phyloP scores from a whole-genome alignment of 2,888 invertebrate genomes.

The Pemphredon lugubris region DNA sequence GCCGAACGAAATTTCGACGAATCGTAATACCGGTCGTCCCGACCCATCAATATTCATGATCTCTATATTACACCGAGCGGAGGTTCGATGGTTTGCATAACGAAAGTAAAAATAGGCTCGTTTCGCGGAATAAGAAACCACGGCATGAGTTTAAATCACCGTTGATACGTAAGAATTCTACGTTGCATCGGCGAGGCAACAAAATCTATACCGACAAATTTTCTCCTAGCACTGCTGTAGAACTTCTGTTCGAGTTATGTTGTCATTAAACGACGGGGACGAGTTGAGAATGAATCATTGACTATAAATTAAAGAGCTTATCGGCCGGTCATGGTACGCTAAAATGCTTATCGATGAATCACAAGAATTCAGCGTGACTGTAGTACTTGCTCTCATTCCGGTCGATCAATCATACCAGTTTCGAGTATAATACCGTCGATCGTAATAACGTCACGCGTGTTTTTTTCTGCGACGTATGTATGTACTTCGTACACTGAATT shows the following conservation, averaged over 20 bases:
- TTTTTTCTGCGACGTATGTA: conserved; percentile 4
- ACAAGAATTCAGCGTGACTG: conserved; percentile 42
- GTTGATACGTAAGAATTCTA: background rate
- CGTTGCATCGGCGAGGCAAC: background rate
- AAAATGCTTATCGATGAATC: conserved; percentile 48
- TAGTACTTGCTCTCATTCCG: conserved; percentile 31
- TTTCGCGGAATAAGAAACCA: conserved; percentile 3
- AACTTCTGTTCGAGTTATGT: too few species aligned
- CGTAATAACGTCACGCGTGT: conserved; percentile 24
- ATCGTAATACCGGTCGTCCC: conserved; percentile 28
- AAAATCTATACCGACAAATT: too few species aligned
- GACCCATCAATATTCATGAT: conserved; percentile 44
- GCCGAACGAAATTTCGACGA: conserved; percentile 19
- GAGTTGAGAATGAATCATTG: conserved; percentile 29
- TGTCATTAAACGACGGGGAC: conserved; percentile 13
- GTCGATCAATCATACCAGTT: conserved; percentile 47
- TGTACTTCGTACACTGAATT: background rate
- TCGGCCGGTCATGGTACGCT: conserved; percentile 26
- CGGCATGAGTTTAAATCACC: conserved; percentile 13
- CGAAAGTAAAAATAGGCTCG: conserved; percentile 20
- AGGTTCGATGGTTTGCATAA: conserved; percentile 24
- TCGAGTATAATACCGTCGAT: conserved; percentile 34
- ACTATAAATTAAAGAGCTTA: conserved; percentile 39
- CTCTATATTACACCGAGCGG: conserved; percentile 15
- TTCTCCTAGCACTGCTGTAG: too few species aligned